Base-by-base conservation (phyloP, 92 coral and sea anemone genomes). In the Epizoanthus ramosus region DNA sequence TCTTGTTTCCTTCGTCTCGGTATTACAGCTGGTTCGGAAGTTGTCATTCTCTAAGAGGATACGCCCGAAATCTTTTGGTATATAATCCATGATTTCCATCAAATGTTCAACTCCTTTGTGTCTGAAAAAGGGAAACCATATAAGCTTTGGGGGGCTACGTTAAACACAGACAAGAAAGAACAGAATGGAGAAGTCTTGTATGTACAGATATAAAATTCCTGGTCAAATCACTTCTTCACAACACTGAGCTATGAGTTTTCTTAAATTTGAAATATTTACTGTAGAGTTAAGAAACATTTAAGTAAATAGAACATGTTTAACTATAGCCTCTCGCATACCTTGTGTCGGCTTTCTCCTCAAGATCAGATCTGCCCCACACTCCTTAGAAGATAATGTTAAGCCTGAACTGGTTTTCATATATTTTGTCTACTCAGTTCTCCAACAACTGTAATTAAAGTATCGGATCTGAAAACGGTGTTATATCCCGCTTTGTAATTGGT, bases 1-100 rank as follows among this genome's bases (percentile, higher is more conserved):
- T 12, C 31, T 69, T 19, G 24, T 60, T 31, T 77, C 71, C 54
- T 61, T 57, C 57, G 41, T 22, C 22, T 60, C 28, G 16, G 45
- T 18, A 41, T 50, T 1, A 43, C 58, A 21, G 41, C 25, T 43
- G 58, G 23, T 61, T 41, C 47, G 58, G n/a, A 53, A 60, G 43
- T 24, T 22, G 23, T 41, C 82, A 77, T 23, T 77, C 22, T 77
- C 71, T 22, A 63, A n/a, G 8, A 77, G 82, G 59, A 77, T 61
- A 77, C 71, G 71, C 71, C 82, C 82, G 71, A 77, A 43, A 14
- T 77, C 71, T 31, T 37, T 18, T 57, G 82, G 82, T 41, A 63
- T 56, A 24, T 17, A 60, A 8, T 60, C 35, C 71, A 77, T 63
- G 39, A 39, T 19, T 77, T 43, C 33, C 57, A 77, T 41, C 43